These are phyloP conservation scores for Philopotamus ludificatus DNA, from an alignment of 1,140 invertebrate genomes.

Conservation along the genomic window DNA sequence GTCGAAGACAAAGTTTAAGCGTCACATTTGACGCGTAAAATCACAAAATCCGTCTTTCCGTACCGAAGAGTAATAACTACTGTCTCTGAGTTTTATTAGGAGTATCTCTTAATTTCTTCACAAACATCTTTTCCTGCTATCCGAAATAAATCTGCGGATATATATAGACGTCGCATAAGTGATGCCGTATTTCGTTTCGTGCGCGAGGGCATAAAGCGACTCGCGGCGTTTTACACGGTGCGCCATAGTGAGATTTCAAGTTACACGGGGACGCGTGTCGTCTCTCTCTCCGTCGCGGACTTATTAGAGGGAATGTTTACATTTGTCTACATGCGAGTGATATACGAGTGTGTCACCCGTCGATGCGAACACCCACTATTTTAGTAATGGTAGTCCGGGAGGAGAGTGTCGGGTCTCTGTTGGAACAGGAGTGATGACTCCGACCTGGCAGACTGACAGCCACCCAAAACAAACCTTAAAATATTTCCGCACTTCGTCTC, in stretches of 20 bases:
- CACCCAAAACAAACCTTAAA: constrained; percentile 39
- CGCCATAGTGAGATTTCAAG: too few relatives aligned
- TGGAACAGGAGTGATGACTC: constrained; percentile 22
- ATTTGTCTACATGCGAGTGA: neutral
- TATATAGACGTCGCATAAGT: neutral
- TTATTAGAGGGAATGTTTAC: neutral
- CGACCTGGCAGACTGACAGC: constrained; percentile 34
- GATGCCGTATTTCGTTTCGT: too few relatives aligned
- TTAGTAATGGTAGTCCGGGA: constrained; percentile 17
- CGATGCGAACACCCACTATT: constrained; percentile 12
- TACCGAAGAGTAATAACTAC: constrained; percentile 20
- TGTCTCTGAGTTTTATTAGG: constrained; percentile 22
- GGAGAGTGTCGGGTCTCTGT: constrained; percentile 1
- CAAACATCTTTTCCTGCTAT: neutral
- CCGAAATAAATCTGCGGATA: neutral
- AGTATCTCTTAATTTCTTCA: constrained; percentile 25
- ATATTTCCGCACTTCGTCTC: constrained; percentile 34
- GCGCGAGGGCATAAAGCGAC: too few relatives aligned
- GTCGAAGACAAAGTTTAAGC: too few relatives aligned
- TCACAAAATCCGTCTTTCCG: constrained; percentile 16
- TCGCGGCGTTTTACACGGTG: too few relatives aligned
- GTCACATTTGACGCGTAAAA: constrained; percentile 24
- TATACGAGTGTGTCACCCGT: constrained; percentile 5
- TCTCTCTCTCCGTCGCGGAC: too few relatives aligned
- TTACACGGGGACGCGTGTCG: too few relatives aligned